Evolutionary conservation across 2,113 vertebrate genomes (phyloP).

Genomic region (Pelodiscus sinensis): DNA sequence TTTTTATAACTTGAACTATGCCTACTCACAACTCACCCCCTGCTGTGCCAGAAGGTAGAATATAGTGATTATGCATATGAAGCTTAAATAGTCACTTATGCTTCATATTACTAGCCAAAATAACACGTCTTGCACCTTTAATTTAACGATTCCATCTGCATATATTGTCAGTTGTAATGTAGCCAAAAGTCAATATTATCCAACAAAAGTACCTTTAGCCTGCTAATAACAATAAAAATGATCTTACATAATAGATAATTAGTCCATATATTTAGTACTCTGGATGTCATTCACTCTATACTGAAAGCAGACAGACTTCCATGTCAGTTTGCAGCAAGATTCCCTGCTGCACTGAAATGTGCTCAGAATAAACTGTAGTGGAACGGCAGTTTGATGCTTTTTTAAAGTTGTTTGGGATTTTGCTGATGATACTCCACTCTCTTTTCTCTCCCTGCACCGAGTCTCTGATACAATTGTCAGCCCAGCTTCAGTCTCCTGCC

Average conservation of each 20-base stretch:
- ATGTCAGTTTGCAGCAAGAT: conserved; percentile 18
- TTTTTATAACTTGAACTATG: not conserved
- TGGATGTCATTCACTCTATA: conserved; percentile 41
- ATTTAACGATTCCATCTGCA: not conserved
- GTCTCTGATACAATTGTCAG: not conserved
- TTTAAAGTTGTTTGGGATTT: not conserved
- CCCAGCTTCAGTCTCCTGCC: not conserved
- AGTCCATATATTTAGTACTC: not conserved
- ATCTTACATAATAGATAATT: not conserved
- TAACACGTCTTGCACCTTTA: not conserved
- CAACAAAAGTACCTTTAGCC: conserved; percentile 2
- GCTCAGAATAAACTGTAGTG: conserved; percentile 49
- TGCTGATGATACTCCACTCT: not conserved
- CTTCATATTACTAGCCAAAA: not conserved
- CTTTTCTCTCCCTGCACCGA: not conserved
- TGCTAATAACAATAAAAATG: conserved; percentile 9
- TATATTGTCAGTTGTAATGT: not conserved
- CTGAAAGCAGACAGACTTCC: conserved; percentile 15
- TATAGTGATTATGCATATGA: not conserved
- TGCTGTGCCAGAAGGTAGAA: not conserved
- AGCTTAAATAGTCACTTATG: not conserved
- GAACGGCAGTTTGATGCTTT: not conserved
- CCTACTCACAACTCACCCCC: not conserved
- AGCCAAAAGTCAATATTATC: not conserved
- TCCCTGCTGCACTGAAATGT: conserved; percentile 62